Evolutionary conservation across 1,140 invertebrate species (phyloP).

Genomic region (Himalopsyche phryganea): DNA sequence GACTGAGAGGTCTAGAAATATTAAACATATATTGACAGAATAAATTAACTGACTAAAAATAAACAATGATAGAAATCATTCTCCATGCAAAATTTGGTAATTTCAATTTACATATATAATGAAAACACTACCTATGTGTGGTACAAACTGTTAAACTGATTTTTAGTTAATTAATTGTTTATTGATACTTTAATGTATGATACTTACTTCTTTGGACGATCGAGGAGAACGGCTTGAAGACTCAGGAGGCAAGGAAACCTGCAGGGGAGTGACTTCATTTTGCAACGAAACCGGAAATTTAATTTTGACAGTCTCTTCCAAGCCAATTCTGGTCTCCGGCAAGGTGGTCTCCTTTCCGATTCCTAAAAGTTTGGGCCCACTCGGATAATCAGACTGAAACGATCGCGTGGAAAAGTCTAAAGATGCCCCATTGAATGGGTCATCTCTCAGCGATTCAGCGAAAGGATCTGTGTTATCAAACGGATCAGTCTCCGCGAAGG

Average conservation of each 20-base stretch:
- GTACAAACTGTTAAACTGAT: no score
- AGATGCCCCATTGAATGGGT: slow-evolving; percentile 55
- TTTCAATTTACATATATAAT: no score
- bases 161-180: no score
- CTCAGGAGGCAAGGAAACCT: slow-evolving; percentile 65
- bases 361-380: slow-evolving; percentile 11
- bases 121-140: no score
- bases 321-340: slow-evolving; percentile 16
- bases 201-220: slow-evolving; percentile 44
- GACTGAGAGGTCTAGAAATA: no score
- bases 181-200: no score
- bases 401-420: slow-evolving; percentile 19
- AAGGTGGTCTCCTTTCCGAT: slow-evolving; percentile 20
- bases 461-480: slow-evolving; percentile 65
- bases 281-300: slow-evolving; percentile 22
- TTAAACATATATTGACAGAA: no score
- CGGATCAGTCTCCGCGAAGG: slow-evolving; percentile 68
- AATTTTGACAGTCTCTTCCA: slow-evolving; percentile 23
- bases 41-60: no score
- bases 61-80: no score
- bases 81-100: no score
- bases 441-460: slow-evolving; percentile 54
- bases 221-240: slow-evolving; percentile 48
- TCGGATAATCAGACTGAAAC: slow-evolving; percentile 21
- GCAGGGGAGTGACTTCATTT: slow-evolving; percentile 48